Percentiles rank a stretch among this genome's conserved stretches.
Evolutionary conservation across 2,888 invertebrate species (phyloP).

Genomic region (Leptogaster cylindrica): DNA sequence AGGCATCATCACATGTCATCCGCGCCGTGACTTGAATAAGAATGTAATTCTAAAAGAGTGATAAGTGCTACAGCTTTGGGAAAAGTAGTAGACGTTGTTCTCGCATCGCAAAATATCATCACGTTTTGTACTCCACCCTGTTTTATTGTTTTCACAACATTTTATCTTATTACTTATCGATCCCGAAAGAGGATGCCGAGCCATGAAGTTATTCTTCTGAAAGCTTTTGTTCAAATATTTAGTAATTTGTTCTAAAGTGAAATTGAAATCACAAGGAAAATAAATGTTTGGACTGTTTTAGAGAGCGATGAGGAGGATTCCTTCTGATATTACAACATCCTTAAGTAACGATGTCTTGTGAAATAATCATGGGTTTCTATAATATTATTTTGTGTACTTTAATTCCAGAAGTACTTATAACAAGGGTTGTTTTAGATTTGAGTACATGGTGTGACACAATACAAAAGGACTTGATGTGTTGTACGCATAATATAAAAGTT

Average conservation of each 20-base stretch:
- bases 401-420: too few relatives aligned
- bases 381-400: too few relatives aligned
- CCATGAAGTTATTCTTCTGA: neutral
- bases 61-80: constrained; percentile 37
- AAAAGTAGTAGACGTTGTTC: constrained; percentile 22
- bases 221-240: constrained; percentile 16
- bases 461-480: too few relatives aligned
- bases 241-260: constrained; percentile 24
- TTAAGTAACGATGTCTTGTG: too few relatives aligned
- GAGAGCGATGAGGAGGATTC: too few relatives aligned
- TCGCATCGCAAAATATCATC: constrained; percentile 32
- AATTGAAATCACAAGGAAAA: neutral
- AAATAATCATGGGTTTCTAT: too few relatives aligned
- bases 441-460: too few relatives aligned
- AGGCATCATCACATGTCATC: constrained; percentile 48
- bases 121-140: constrained; percentile 38
- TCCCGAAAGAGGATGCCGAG: neutral
- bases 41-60: constrained; percentile 38
- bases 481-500: too few relatives aligned
- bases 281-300: too few relatives aligned
- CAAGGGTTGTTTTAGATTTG: too few relatives aligned
- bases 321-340: too few relatives aligned
- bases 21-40: constrained; percentile 41
- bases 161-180: constrained; percentile 40
- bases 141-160: constrained; percentile 41